Base-by-base conservation (phyloP, 2,113 vertebrate genomes). In the Gymnorhina tibicen region DNA sequence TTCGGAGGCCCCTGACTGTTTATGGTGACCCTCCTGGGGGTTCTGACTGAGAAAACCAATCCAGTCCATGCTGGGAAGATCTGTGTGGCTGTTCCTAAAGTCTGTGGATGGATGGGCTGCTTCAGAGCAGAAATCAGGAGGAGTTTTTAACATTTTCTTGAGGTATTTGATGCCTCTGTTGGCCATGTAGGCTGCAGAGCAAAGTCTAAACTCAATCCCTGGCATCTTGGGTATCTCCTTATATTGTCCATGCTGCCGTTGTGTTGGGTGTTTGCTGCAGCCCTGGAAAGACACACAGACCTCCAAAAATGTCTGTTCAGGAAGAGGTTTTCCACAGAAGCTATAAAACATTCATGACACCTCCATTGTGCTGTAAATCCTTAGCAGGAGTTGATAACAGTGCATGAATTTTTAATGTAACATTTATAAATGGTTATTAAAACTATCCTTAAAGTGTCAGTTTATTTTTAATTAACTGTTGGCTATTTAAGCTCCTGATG, bases 341-440 rank as follows among this genome's bases (percentile, higher is more conserved):
- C 97, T 86, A 98, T 98, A 98, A 98, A 98, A 98, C 98, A 98
- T 98, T 98, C 97, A 98, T 98, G 98, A 97, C 97, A 97, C 98
- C 97, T 98, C 98, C 98, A 98, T 98, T 98, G 98, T 98, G 98
- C 98, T 98, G 97, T 98, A 98, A 98, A 98, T 98, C 98, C 97
- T 98, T 98, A 98, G 98, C 98, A 97, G 97, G 97, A 98, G 97
- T 98, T 98, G 98, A 98, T 98, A 98, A 98, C 98, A 98, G 97
- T 96, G 96, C 96, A 98, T 98, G 98, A 98, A 98, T 98, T 98
- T 98, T 98, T 98, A 98, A 98, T 98, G 97, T 98, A 98, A 98
- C 98, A 98, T 98, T 98, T 98, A 98, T 98, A 98, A 98, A 98
- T 98, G 98, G 98, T 98, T 98, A 98, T 98, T 98, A 98, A 98